Evolutionary conservation across 2,797 vertebrate genomes (phyloP), one percentile per base, ranked within the genome.

Genomic region (Simalia tracyae): DNA sequence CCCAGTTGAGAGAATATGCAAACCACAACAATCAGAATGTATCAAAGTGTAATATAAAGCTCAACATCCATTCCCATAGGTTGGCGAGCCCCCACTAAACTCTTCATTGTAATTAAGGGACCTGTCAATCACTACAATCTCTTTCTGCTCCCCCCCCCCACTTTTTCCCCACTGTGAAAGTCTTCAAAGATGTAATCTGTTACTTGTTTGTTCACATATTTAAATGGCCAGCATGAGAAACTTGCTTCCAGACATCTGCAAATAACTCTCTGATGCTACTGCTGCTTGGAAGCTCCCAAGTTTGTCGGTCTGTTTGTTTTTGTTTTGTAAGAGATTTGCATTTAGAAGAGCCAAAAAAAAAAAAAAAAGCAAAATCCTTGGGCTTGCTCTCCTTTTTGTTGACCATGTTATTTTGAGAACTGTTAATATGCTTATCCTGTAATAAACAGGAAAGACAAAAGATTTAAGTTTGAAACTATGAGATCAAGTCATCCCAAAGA

Each of bases 301-400:
- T 66, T 92, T 89, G 88, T 54, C 66, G 89, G 42, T 92, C n/a
- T 81, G 46, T 66, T 68, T 86, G 63, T 56, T 92, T 88, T 88
- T 87, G 2, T 22, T 72, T 87, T 72, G 46, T 56, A 54, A 84
- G 86, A 46, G 68, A 84, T 64, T 81, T 84, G n/a, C 24, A 36
- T 92, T 88, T 84, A 61, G 46, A 56, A 86, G 61, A 84, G 72
- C 60, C 46, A 88, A n/a, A 86, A 26, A 56, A 60, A n/a, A 86
- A 26, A 56, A 60, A 54, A 19, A 11, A 36, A 36, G 36, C 2
- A 84, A 84, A 24, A 28, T 26, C 57, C 42, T 54, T 59, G 24
- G 59, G 14, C 11, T 88, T 28, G 2, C 6, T 63, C 36, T 91
- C 14, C 36, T 88, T n/a, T 87, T 68, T 2, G 17, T 46, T 59